Evolutionary conservation across 2,888 invertebrate species (phyloP).

Genomic region (Galerucella calmariensis): DNA sequence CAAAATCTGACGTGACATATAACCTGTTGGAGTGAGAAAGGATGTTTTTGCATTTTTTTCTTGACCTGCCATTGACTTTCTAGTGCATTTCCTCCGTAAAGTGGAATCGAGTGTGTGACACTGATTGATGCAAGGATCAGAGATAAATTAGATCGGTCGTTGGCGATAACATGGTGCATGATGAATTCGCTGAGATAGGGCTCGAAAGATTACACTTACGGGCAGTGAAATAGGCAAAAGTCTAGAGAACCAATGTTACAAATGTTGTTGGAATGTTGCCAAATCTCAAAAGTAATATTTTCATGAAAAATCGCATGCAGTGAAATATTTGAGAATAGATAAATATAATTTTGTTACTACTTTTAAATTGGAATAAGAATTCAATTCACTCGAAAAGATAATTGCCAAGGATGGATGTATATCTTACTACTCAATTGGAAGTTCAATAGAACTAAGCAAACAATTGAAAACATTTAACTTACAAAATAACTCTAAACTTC

Average conservation of each 20-base stretch:
- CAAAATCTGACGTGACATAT: constrained; percentile 22
- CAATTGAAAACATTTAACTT: too few relatives aligned
- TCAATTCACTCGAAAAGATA: too few relatives aligned
- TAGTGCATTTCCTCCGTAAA: constrained; percentile 44
- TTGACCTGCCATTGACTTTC: constrained; percentile 32
- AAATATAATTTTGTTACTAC: too few relatives aligned
- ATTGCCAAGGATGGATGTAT: too few relatives aligned
- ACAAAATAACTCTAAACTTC: too few relatives aligned
- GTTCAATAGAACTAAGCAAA: too few relatives aligned
- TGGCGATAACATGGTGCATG: constrained; percentile 41
- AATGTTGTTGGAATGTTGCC: neutral
- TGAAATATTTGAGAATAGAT: too few relatives aligned
- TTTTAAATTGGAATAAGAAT: too few relatives aligned
- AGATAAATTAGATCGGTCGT: constrained; percentile 50
- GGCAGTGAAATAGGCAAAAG: constrained; percentile 22
- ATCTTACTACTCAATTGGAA: too few relatives aligned
- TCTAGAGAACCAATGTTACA: neutral
- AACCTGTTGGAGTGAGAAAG: constrained; percentile 28
- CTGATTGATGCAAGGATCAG: constrained; percentile 52
- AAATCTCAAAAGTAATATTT: neutral
- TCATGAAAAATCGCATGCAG: neutral
- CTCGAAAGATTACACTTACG: constrained; percentile 33
- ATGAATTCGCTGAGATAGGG: constrained; percentile 37
- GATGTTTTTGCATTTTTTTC: constrained; percentile 23
- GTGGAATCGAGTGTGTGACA: constrained; percentile 50